Evolutionary conservation across 2,797 vertebrate species (phyloP), one percentile per base, ranked within the genome.

Genomic region (Anniella stebbinsi): DNA sequence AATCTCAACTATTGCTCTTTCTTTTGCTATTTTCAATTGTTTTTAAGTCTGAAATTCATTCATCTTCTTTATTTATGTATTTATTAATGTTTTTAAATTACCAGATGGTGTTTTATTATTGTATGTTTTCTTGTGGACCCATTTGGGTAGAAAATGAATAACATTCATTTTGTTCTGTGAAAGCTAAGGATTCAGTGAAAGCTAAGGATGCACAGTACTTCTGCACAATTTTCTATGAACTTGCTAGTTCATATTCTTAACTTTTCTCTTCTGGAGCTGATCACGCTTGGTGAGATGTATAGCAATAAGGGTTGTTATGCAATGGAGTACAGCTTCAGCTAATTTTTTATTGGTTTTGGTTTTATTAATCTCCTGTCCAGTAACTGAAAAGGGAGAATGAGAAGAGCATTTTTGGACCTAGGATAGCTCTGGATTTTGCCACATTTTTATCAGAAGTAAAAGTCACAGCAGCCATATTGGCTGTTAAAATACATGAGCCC

Each of bases 361-460:
- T 67, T 36, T 87, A 75, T 36, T 73, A 30, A 45, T n/a, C 87
- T 73, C 18, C 25, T 73, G 7, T 2, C 57, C 13, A 48, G 54
- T 83, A 83, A 76, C 18, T 82, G 66, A 41, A 69, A 57, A 70
- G 51, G 54, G 38, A 69, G 69, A 67, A 23, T 54, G 57, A 89
- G 45, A 80, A 84, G 78, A 73, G 15, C 8, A 51, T 69, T 76
- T 76, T 76, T 67, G 63, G 23, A 41, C 28, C 3, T 45, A 54
- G n/a, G 28, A 82, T 21, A 38, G 21, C 48, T 60, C 63, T 54
- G 41, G 41, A 76, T 87, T 67, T 54, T 38, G 1, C 13, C 60
- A 66, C 85, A 87, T 87, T 83, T n/a, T 87, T 76, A 54, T 82
- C 89, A 76, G 45, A 82, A 90, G 6, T 83, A 70, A 90, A 90